Evolutionary conservation across 1,140 invertebrate species (phyloP).

Genomic region (Bombus consobrinus): DNA sequence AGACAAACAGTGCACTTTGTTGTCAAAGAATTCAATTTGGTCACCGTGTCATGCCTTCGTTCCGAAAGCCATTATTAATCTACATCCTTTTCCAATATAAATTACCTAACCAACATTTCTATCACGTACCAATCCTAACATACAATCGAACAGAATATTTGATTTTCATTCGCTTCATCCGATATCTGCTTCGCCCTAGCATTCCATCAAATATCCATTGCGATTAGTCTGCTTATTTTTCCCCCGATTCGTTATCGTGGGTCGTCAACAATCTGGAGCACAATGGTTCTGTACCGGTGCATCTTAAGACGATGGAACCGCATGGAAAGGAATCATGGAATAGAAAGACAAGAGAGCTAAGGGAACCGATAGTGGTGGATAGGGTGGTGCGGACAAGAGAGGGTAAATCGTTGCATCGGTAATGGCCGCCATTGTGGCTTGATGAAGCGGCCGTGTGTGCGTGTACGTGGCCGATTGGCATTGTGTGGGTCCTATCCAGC

Average conservation of each 20-base stretch:
- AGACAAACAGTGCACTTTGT: too few species aligned
- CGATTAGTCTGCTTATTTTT: neutral
- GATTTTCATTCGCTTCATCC: neutral
- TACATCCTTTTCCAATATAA: too few species aligned
- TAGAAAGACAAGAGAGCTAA: constrained; percentile 4
- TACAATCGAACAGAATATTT: neutral
- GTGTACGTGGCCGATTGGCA: constrained; percentile 51
- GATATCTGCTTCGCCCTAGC: too few species aligned
- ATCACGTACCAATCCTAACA: neutral
- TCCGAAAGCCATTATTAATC: too few species aligned
- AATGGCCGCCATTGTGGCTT: constrained; percentile 74
- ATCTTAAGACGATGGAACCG: constrained; percentile 45
- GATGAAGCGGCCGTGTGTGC: constrained; percentile 56
- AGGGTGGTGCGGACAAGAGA: constrained; percentile 32
- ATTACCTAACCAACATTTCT: neutral
- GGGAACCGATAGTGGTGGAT: neutral
- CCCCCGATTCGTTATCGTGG: too few species aligned
- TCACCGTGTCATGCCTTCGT: neutral
- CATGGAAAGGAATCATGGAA: constrained; percentile 8
- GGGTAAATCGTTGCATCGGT: constrained; percentile 75
- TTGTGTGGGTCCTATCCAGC: constrained; percentile 55
- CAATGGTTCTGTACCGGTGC: constrained; percentile 30
- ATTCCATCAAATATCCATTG: neutral
- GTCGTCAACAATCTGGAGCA: neutral
- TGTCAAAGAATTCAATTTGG: too few species aligned